These are phyloP conservation scores for Phalacrocorax aristotelis DNA, from an alignment of 2,113 vertebrate genomes.

Conservation along the genomic window DNA sequence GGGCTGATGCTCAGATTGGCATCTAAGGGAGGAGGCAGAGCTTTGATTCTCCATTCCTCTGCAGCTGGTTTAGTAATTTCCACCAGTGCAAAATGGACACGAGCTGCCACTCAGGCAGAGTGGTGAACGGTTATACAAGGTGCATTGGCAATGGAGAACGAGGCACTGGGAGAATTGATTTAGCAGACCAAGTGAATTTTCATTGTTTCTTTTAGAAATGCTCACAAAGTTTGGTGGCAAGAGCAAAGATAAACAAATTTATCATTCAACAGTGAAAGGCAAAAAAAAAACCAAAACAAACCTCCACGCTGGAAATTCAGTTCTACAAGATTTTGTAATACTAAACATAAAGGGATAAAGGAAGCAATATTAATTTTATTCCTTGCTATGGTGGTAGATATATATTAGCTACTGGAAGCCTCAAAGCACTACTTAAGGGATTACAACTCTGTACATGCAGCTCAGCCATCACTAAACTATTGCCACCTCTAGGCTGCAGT, in stretches of 20 bases:
- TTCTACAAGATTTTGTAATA: not conserved
- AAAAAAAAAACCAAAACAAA: not conserved
- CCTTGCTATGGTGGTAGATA: not conserved
- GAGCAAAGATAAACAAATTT: constrained; percentile 44
- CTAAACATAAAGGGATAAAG: not conserved
- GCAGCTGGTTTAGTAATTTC: not conserved
- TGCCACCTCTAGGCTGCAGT: not conserved
- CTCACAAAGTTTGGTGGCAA: constrained; percentile 41
- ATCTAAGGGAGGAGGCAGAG: not conserved
- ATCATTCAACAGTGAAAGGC: not conserved
- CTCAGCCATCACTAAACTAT: constrained; percentile 19
- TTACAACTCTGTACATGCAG: not conserved
- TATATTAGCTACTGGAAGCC: constrained; percentile 27
- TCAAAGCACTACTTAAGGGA: constrained; percentile 37
- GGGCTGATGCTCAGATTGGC: not conserved
- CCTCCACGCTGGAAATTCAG: not conserved
- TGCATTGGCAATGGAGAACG: not conserved
- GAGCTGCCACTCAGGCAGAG: not conserved
- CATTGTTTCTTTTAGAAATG: constrained; percentile 50
- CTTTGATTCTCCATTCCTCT: not conserved
- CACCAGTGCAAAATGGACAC: not conserved
- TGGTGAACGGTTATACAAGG: not conserved
- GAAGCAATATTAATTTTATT: constrained; percentile 17
- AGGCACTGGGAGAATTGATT: not conserved
- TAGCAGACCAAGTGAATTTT: constrained; percentile 11